Conservation (phyloP, 1,140 invertebrate species). For the Leucophenga varia region DNA sequence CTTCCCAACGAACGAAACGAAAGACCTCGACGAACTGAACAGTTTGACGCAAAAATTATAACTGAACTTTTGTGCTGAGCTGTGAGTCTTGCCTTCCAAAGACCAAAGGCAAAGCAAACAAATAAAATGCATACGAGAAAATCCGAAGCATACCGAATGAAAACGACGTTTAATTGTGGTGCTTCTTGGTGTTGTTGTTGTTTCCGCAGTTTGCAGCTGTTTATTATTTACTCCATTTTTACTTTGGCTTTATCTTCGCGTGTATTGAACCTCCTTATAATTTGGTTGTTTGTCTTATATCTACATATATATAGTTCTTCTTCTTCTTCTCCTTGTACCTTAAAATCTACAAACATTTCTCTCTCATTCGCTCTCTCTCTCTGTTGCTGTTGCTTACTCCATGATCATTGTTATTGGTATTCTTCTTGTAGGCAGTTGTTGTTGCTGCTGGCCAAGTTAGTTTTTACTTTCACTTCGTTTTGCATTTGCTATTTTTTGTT, state of each 20-base stretch:
- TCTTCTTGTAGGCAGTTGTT: constrained; percentile 9
- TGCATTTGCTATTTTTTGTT: too few relatives aligned
- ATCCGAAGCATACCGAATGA: not conserved
- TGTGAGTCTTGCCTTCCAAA: constrained; percentile 10
- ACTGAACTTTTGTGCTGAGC: constrained; percentile 32
- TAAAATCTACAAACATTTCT: too few relatives aligned
- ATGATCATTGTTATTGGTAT: not conserved
- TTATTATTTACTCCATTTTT: constrained; percentile 51
- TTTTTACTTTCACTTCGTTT: too few relatives aligned
- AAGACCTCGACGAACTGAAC: constrained; percentile 24
- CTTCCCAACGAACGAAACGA: constrained; percentile 4
- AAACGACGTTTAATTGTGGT: not conserved
- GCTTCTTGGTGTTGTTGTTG: too few relatives aligned
- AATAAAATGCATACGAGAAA: constrained; percentile 5
- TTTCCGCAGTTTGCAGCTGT: constrained; percentile 34
- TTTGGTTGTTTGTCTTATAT: constrained; percentile 16
- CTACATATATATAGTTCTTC: constrained; percentile 14
- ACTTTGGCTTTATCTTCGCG: constrained; percentile 37
- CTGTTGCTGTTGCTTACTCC: constrained; percentile 9
- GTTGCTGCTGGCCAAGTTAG: constrained; percentile 33
- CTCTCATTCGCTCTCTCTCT: constrained; percentile 20
- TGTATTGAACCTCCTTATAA: constrained; percentile 46
- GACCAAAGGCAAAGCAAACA: constrained; percentile 9
- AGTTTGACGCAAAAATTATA: constrained; percentile 35
- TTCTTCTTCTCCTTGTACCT: constrained; percentile 32